Percentiles rank a stretch among this genome's conserved stretches.
phyloP scores from a whole-genome alignment of 2,113 vertebrate genomes.

The Scolopax mira region DNA sequence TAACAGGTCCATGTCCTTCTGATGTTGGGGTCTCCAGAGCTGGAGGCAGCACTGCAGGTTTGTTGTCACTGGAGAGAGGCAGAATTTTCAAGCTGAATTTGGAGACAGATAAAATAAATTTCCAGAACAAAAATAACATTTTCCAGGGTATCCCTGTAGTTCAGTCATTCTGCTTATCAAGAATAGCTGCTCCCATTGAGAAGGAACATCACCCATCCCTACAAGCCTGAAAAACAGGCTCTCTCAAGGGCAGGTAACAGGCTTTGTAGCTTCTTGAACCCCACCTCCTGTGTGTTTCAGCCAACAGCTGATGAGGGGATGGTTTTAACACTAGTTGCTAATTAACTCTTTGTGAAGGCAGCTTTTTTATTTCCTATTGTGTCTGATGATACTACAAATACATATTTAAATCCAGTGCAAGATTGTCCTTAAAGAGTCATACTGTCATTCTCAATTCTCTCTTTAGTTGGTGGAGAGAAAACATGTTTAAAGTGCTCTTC shows the following conservation, averaged over 20 bases:
- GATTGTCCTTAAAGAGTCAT: not conserved
- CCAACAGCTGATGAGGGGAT: not conserved
- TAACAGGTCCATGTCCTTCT: no score
- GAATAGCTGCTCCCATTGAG: not conserved
- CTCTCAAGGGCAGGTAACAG: accelerated
- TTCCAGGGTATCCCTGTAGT: no score
- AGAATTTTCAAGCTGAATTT: not conserved
- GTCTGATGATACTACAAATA: not conserved
- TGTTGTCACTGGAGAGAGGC: no score
- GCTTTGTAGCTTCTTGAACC: not conserved
- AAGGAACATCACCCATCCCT: not conserved
- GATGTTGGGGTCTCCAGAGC: no score
- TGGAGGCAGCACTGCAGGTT: no score
- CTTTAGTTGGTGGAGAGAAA: not conserved
- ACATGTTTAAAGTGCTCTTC: not conserved
- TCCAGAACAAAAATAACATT: accelerated
- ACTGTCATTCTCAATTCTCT: accelerated
- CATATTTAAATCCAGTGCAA: not conserved
- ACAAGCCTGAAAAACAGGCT: accelerated
- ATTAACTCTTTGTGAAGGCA: not conserved
- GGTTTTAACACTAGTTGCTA: not conserved
- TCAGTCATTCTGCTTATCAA: not conserved
- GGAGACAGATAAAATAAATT: not conserved
- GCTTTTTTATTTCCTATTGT: not conserved
- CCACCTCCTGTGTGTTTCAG: not conserved